Evolutionary conservation across 1,140 invertebrate genomes (phyloP).

Genomic region (Oryctes rhinoceros): DNA sequence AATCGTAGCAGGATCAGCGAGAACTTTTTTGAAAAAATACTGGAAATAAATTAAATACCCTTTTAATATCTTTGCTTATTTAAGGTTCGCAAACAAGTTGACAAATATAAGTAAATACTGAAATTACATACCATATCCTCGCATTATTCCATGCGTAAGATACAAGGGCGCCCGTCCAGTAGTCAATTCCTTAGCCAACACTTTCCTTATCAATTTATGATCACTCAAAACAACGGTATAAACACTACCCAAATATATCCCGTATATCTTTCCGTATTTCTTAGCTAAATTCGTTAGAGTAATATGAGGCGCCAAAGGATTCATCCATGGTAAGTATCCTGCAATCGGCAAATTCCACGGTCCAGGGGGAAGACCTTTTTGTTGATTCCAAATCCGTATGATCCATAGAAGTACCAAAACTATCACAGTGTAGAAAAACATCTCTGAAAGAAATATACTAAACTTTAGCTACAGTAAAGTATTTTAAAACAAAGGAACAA

Average conservation of each 20-base stretch:
- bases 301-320: constrained; percentile 72
- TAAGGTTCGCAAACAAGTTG: no score
- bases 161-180: constrained; percentile 79
- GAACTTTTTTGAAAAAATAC: no score
- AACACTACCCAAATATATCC: constrained; percentile 75
- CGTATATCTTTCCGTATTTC: constrained; percentile 77
- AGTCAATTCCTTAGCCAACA: constrained; percentile 74
- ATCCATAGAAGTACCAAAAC: constrained; percentile 42
- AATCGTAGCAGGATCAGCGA: no score
- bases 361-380: constrained; percentile 72
- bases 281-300: constrained; percentile 71
- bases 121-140: constrained; percentile 78
- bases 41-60: no score
- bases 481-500: no score
- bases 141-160: constrained; percentile 85
- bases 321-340: constrained; percentile 79
- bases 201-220: constrained; percentile 72
- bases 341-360: constrained; percentile 79
- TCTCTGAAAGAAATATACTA: constrained; percentile 46
- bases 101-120: background rate
- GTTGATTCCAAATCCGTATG: constrained; percentile 51
- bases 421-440: constrained; percentile 43
- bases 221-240: constrained; percentile 79
- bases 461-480: no score
- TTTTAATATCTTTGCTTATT: no score